phyloP scores from a whole-genome alignment of 1,140 invertebrate species.

The Drosophila kanapiae region DNA sequence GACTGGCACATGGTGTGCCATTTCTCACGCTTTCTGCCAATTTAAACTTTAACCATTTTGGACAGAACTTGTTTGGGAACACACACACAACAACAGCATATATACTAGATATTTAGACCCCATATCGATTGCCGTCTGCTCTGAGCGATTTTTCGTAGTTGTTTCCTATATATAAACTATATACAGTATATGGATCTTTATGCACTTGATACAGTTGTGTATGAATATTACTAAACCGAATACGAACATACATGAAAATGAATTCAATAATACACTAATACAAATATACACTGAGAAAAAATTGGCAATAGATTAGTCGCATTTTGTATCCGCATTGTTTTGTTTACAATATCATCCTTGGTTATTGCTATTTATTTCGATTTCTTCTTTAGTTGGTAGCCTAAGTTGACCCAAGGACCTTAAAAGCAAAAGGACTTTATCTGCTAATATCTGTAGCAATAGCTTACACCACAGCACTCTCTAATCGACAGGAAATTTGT shows the following conservation, averaged over 20 bases:
- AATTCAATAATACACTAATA: slow-evolving; percentile 75
- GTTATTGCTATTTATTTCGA: slow-evolving; percentile 22
- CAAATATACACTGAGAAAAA: slow-evolving; percentile 84
- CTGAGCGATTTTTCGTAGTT: slow-evolving; percentile 66
- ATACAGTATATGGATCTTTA: slow-evolving; percentile 44
- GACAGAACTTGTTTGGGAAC: slow-evolving; percentile 65
- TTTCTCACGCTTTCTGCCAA: slow-evolving; percentile 70
- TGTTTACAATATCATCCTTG: slow-evolving; percentile 23
- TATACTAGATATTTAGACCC: slow-evolving; percentile 1
- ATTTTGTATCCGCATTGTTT: slow-evolving; percentile 54
- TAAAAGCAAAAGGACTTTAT: background rate
- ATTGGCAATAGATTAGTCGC: slow-evolving; percentile 85
- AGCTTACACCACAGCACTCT: background rate
- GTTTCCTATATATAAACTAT: slow-evolving; percentile 33
- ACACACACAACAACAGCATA: background rate
- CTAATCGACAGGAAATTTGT: slow-evolving; percentile 21
- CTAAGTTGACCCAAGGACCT: slow-evolving; percentile 3
- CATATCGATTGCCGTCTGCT: slow-evolving; percentile 50
- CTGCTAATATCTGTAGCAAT: too few species aligned
- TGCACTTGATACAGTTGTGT: slow-evolving; percentile 72
- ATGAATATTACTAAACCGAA: slow-evolving; percentile 66
- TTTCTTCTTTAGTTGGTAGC: background rate
- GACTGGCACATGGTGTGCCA: slow-evolving; percentile 64
- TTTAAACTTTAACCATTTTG: slow-evolving; percentile 66
- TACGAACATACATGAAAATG: slow-evolving; percentile 48